Base-by-base conservation (phyloP, 1,140 invertebrate genomes). In the Caenorhabditis remanei region DNA sequence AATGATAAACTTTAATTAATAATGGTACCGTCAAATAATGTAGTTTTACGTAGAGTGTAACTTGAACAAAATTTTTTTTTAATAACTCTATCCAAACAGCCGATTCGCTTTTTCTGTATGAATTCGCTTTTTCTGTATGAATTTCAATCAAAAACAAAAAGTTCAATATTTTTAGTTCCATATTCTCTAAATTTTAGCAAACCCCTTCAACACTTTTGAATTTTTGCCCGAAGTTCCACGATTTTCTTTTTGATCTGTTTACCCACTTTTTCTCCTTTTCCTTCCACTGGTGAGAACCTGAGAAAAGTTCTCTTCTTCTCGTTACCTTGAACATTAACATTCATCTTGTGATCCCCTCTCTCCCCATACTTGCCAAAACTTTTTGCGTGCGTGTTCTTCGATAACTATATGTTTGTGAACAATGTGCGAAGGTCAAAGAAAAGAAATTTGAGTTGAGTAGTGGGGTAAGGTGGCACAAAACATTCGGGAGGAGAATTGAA, bases 351-450 rank as follows among this genome's bases (percentile, higher is more conserved):
- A 43, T 50, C 71, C 46, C 71, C 53, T 50, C 14, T 46, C 46
- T 71, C 4, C 43, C 24, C 5, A 19, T 41, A 14, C 24, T n/a
- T 32, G 21, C 41, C 16, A 9, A 40, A 46, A 41, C 1, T 46
- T 53, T 13, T 79, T 40, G 41, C n/a, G 71, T 79, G 32, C 71
- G 46, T 79, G 71, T 79, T 50, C 71, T 24, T 8, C 46, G 46
- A 79, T 79, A 79, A 79, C 71, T 79, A 79, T 79, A 79, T 79
- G 71, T 79, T 79, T 79, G 71, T 50, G 71, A 19, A 50, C 71
- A 24, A 79, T 50, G 46, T 48, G 43, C 71, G 71, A 79, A 79
- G 65, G 65, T 79, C 46, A 79, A 79, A 79, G 46, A 50, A 40
- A 58, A 63, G 24, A 79, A 53, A 46, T 43, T 46, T 43, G 32